A percentile compares a stretch with the other conserved stretches of the same genome.
Evolutionary conservation across 2,888 invertebrate genomes (phyloP).

Genomic region (Oxycera nigricornis): DNA sequence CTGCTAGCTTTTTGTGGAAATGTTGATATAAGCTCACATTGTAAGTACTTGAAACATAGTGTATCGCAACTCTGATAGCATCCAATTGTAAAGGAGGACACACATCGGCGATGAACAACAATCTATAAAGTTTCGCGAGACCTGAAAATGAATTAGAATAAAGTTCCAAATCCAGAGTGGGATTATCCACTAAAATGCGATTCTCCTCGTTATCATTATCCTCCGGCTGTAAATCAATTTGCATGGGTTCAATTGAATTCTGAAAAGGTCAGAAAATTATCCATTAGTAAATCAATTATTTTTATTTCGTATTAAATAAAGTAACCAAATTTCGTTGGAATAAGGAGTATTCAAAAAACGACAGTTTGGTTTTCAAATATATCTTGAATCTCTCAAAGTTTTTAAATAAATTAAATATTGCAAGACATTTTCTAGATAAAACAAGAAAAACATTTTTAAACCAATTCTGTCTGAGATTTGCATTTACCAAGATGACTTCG

Average conservation of each 20-base stretch:
- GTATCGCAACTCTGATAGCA: conserved; percentile 92
- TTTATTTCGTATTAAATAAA: too few species aligned
- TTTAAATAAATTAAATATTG: too few species aligned
- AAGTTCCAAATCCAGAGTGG: conserved; percentile 88
- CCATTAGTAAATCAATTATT: too few species aligned
- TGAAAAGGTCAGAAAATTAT: conserved; percentile 46
- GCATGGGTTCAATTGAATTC: conserved; percentile 95
- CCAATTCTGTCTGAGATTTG: too few species aligned
- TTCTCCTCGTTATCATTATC: conserved; percentile 96
- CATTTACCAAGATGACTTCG: too few species aligned
- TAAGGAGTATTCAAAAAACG: too few species aligned
- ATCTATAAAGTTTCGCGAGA: conserved; percentile 85
- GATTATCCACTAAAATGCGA: conserved; percentile 88
- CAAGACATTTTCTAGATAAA: too few species aligned
- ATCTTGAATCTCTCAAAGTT: too few species aligned
- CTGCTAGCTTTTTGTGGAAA: conserved; percentile 88
- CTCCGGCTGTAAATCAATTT: conserved; percentile 92
- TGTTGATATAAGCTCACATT: conserved; percentile 91
- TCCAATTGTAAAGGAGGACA: conserved; percentile 89
- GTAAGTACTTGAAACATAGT: conserved; percentile 91
- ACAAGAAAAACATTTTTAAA: too few species aligned
- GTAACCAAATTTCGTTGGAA: too few species aligned
- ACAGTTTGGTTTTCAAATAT: too few species aligned
- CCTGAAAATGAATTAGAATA: conserved; percentile 92
- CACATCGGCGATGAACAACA: conserved; percentile 94